These are phyloP conservation scores for Procavia capensis DNA, from an alignment of 2,113 vertebrate genomes.

Conservation along the genomic window DNA sequence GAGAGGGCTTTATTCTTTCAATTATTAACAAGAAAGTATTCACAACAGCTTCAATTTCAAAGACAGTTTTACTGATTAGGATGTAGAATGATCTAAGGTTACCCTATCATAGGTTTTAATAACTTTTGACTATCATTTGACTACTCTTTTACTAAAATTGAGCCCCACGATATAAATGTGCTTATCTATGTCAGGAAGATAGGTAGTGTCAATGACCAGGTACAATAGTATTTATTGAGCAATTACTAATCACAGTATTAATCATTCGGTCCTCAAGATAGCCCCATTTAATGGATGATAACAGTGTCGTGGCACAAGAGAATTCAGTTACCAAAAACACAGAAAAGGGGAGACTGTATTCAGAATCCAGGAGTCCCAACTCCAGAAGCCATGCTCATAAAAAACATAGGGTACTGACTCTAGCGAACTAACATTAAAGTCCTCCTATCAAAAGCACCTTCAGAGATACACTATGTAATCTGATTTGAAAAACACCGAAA, in stretches of 20 bases:
- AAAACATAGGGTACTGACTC: accelerated
- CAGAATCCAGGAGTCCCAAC: not conserved
- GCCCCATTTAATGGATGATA: not conserved
- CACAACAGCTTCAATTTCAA: not conserved
- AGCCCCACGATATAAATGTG: not conserved
- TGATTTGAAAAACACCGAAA: not conserved
- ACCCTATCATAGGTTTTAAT: not conserved
- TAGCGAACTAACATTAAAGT: not conserved
- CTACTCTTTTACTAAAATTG: not conserved
- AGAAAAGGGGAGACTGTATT: not conserved
- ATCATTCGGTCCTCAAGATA: not conserved
- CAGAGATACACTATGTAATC: not conserved
- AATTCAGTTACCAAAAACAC: not conserved
- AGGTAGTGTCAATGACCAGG: not conserved
- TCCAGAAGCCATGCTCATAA: not conserved
- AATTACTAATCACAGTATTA: not conserved
- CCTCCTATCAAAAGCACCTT: not conserved
- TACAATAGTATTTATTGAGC: not conserved
- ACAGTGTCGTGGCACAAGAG: not conserved
- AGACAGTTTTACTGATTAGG: not conserved
- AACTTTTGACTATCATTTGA: not conserved
- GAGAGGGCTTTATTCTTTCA: not conserved
- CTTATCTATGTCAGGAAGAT: not conserved
- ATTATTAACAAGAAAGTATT: not conserved
- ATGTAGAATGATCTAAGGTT: not conserved